phyloP scores from a whole-genome alignment of 2,113 vertebrate species.

The Penelope pileata region DNA sequence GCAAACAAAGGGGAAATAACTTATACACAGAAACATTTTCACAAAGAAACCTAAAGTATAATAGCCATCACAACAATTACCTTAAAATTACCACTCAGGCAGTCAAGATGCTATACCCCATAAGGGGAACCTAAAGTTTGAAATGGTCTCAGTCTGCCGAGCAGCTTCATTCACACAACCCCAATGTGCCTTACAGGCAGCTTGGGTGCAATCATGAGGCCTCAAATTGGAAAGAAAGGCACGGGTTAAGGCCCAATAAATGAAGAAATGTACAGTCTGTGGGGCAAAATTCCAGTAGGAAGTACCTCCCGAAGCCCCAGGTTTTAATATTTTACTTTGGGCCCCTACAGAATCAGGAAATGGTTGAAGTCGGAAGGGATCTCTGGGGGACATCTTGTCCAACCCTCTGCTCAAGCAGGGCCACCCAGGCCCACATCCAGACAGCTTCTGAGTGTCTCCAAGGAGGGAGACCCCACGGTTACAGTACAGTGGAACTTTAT shows the following conservation, averaged over 20 bases:
- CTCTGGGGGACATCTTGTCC: not conserved
- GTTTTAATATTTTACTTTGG: not conserved
- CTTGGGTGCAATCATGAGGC: fast-evolving
- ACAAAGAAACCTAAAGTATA: not conserved
- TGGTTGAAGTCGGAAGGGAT: not conserved
- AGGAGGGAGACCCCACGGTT: not conserved
- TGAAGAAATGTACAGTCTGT: not conserved
- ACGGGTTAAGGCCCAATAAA: not conserved
- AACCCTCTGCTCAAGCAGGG: not conserved
- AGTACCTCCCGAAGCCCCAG: not conserved
- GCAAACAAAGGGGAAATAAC: not conserved
- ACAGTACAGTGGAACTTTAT: not conserved
- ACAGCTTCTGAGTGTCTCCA: not conserved
- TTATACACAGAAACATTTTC: not conserved
- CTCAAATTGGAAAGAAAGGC: not conserved
- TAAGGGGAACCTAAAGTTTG: not conserved
- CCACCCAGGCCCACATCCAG: not conserved
- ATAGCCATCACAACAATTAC: not conserved
- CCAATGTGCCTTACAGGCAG: not conserved
- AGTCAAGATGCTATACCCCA: not conserved
- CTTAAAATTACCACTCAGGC: not conserved
- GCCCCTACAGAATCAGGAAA: too few species aligned
- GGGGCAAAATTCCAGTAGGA: not conserved
- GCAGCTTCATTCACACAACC: not conserved
- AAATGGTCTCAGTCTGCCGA: not conserved